phyloP scores from a whole-genome alignment of 1,140 invertebrate species.

The Trachymyrmex cornetzi region DNA sequence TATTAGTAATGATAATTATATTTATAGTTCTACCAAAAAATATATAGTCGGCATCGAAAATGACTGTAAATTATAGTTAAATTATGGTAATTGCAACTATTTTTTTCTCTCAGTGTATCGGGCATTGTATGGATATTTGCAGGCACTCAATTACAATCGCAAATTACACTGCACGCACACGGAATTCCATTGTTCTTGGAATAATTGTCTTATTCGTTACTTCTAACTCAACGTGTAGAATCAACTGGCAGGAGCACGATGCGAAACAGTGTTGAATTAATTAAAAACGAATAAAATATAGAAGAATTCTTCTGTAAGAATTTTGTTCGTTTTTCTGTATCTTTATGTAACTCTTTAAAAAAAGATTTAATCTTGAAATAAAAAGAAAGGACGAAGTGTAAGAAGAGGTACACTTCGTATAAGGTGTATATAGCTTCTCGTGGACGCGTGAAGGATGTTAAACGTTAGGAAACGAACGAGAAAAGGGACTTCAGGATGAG shows the following conservation, averaged over 20 bases:
- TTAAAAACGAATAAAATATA: no score
- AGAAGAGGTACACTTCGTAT: no score
- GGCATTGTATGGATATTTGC: conserved; percentile 58
- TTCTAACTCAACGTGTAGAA: not conserved
- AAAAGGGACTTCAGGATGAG: not conserved
- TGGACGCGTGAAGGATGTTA: not conserved
- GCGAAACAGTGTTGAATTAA: not conserved
- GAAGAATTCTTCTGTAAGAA: not conserved
- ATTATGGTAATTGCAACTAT: no score
- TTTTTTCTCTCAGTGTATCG: conserved; percentile 10
- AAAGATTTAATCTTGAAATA: not conserved
- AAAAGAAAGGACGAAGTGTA: not conserved
- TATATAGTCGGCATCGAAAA: no score
- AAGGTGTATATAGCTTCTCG: not conserved
- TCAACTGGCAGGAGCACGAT: not conserved
- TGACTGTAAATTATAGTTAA: no score
- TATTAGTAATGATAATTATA: no score
- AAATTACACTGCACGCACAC: conserved; percentile 23
- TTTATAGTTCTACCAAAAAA: no score
- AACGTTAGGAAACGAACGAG: not conserved
- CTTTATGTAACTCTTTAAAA: not conserved
- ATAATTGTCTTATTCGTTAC: conserved; percentile 38
- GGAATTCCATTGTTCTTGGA: conserved; percentile 50
- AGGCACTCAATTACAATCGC: conserved; percentile 31
- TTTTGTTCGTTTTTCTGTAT: not conserved